Base-by-base conservation (phyloP, 2,113 vertebrate genomes). In the Blennius ocellaris region DNA sequence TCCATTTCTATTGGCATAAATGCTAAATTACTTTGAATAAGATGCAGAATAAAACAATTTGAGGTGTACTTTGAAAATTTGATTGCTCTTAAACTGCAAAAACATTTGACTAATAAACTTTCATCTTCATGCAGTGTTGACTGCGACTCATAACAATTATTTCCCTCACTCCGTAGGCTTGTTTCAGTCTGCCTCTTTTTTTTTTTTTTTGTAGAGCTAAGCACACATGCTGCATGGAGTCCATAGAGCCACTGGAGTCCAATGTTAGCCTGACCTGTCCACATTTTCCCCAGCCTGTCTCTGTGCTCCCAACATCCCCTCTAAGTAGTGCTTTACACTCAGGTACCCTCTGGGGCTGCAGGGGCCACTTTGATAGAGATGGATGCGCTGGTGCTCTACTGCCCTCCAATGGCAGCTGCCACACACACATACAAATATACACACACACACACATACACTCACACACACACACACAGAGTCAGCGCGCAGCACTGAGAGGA, bases 331-430 rank as follows among this genome's bases (percentile, higher is more conserved):
- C 79, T 91, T 82, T 81, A 85, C 80, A 78, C 83, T 65, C 58
- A 39, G 76, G 65, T 65, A 73, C 74, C 80, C 82, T 80, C 76
- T 56, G 74, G 50, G 77, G 56, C 73, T 76, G 48, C 21, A 12
- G 81, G 64, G 73, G 55, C 81, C 62, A 75, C 67, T 70, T 69
- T 76, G 78, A 82, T 71, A 83, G 92, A 96, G 95, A 97, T 95
- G 94, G 93, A 97, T 98, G 95, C 8, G 80, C 89, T 94, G 96
- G 96, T 96, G 95, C 97, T 98, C 96, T 99, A 98, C 97, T 99
- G 97, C 98, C 98, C 97, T 97, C 97, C 95, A 94, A 96, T 96
- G 97, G 97, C 89, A 90, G 78, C 76, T 76, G 69, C 63, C 63
- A 14, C 67, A 75, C 40, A 71, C 48, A 68, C 58, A 54, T 67